These are phyloP conservation scores for Myripristis murdjan DNA, from an alignment of 2,797 vertebrate species.

Conservation along the genomic window DNA sequence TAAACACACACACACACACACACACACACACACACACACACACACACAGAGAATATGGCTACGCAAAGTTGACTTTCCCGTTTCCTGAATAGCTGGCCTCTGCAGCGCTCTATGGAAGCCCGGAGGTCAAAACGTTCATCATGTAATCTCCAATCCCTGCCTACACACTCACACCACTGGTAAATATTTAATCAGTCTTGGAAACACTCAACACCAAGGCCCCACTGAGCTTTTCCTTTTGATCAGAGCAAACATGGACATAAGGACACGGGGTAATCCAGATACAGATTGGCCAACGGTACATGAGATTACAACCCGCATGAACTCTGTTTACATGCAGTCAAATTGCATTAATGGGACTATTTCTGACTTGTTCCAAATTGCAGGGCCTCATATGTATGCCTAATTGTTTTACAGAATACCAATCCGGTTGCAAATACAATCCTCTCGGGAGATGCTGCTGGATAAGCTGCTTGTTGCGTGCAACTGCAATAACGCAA, in stretches of 20 bases:
- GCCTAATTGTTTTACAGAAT: no score
- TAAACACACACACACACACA: no score
- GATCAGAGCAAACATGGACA: conserved; percentile 17
- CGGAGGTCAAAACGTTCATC: conserved; percentile 65
- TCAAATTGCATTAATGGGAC: no score
- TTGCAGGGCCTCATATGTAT: no score
- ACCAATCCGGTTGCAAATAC: no score
- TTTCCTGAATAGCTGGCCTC: conserved; percentile 51
- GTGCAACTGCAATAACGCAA: no score
- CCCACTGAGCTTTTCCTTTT: conserved; percentile 12
- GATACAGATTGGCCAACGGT: conserved; percentile 26
- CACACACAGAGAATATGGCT: conserved; percentile 33
- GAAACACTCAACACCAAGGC: conserved; percentile 52
- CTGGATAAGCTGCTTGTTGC: no score
- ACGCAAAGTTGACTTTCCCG: conserved; percentile 34
- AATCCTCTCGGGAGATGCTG: no score
- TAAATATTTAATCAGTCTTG: conserved; percentile 74
- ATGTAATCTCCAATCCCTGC: conserved; percentile 47
- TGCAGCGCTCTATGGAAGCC: conserved; percentile 34
- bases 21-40: no score
- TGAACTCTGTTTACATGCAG: no score
- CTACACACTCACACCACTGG: conserved; percentile 42
- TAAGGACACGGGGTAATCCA: conserved; percentile 5
- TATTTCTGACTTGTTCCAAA: no score
- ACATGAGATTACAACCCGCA: conserved; percentile 4